Conservation (phyloP, 1,140 invertebrate species). For the Belonocnema kinseyi region DNA sequence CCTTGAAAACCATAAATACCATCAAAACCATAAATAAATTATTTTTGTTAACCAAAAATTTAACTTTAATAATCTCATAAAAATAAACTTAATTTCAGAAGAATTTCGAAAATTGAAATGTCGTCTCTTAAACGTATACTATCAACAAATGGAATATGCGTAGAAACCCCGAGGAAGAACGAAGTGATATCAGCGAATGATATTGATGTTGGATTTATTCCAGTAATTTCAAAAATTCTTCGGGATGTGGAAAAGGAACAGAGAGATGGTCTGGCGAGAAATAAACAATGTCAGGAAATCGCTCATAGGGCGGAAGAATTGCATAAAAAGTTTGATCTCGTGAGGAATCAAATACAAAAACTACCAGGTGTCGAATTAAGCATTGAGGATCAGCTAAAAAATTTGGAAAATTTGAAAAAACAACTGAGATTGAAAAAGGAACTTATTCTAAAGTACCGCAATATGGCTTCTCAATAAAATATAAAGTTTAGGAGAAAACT, state of each 20-base stretch:
- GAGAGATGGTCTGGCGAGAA: background rate
- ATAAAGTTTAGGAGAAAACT: background rate
- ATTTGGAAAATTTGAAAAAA: background rate
- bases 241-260: background rate
- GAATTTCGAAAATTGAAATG: background rate
- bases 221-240: background rate
- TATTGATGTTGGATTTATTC: background rate
- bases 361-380: background rate
- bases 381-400: background rate
- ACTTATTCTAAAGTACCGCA: background rate
- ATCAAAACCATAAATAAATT: too few species aligned
- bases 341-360: background rate
- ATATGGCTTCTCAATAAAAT: background rate
- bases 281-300: background rate
- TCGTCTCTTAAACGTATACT: background rate
- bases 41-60: too few species aligned
- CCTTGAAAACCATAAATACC: too few species aligned
- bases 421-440: background rate
- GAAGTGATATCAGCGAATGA: background rate
- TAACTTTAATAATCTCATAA: too few species aligned
- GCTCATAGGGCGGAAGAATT: background rate
- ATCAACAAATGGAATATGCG: background rate
- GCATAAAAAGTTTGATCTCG: background rate
- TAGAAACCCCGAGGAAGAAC: background rate
- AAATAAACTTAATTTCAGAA: too few species aligned